These are phyloP conservation scores for Naja naja DNA, from an alignment of 2,113 vertebrate species.

Conservation along the genomic window DNA sequence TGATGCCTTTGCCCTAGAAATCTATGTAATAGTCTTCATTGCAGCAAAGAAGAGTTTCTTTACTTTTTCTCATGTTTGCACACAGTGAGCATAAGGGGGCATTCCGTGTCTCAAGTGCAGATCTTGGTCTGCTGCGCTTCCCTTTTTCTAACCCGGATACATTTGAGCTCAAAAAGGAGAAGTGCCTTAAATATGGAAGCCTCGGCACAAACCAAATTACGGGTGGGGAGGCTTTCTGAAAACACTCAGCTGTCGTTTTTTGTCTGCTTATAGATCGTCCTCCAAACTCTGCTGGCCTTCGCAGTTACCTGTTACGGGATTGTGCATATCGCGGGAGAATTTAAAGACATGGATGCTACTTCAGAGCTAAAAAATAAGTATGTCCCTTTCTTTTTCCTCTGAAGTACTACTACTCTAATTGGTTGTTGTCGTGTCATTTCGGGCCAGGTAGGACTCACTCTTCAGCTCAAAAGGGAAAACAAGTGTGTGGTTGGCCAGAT, in stretches of 20 bases:
- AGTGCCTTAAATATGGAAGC: not conserved
- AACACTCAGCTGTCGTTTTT: constrained; percentile 2
- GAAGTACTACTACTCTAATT: not conserved
- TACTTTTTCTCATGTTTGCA: not conserved
- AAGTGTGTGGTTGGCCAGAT: not conserved
- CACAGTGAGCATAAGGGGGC: not conserved
- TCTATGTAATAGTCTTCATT: not conserved
- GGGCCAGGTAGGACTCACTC: not conserved
- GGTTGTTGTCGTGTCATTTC: not conserved
- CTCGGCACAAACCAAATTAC: not conserved
- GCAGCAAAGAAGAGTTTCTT: not conserved
- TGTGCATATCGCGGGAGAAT: constrained; percentile 93
- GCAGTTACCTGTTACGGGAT: constrained; percentile 95
- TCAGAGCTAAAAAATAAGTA: constrained; percentile 98
- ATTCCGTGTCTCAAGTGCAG: not conserved
- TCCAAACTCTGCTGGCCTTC: constrained; percentile 94
- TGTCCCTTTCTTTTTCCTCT: not conserved
- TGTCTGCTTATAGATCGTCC: constrained; percentile 83
- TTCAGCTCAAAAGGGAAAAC: not conserved
- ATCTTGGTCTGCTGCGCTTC: not conserved
- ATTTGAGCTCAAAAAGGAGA: not conserved
- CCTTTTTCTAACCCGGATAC: not conserved
- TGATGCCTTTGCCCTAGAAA: not conserved
- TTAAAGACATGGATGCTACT: constrained; percentile 96
- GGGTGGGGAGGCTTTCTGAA: rapidly evolving